Evolutionary conservation across 1,140 invertebrate genomes (phyloP), one percentile per base, ranked within the genome.

Genomic region (Lepidostoma basale): DNA sequence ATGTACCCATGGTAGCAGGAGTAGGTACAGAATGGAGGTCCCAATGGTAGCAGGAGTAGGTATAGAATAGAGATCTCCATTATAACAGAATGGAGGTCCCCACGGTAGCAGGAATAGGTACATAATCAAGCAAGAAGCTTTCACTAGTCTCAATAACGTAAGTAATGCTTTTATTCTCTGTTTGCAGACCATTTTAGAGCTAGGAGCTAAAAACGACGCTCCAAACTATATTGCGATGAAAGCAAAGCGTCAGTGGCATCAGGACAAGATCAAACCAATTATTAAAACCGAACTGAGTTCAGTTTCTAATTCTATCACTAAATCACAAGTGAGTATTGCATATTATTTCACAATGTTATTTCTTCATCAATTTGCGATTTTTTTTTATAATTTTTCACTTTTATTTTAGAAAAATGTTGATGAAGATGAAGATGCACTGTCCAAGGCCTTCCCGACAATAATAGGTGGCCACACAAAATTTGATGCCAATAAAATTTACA

Each of bases 171-270:
- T 67, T 73, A 56, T 75, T 73, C 72, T 72, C 74, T 74, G 67
- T 69, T 86, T 88, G 28, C 76, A 97, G 94, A 98, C 96, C 8
- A 92, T 99, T 74, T 96, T 99, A 83, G 97, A 98, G 83, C 85
- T 98, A 23, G 92, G 92, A 62, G 85, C 87, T 4, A 93, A 91
- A 63, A 88, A 89, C 60, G 93, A 94, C 69, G 92, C 90, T 0
- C 81, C 85, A 1, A 88, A 89, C 75, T 89, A 89, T 73, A 73
- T 86, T 54, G 84, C 88, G 0, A 92, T 92, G 91, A 90, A 92
- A 78, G 79, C 84, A 10, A 92, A 91, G 78, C 84, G 90, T 52
- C 74, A 83, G 67, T 81, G 87, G 76, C 83, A 92, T 78, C 84
- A 88, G 74, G 76, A 87, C n/a, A 84, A 80, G 44, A 88, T 90